phyloP scores from a whole-genome alignment of 2,113 vertebrate genomes.

The Machaerirhynchus nigripectus region DNA sequence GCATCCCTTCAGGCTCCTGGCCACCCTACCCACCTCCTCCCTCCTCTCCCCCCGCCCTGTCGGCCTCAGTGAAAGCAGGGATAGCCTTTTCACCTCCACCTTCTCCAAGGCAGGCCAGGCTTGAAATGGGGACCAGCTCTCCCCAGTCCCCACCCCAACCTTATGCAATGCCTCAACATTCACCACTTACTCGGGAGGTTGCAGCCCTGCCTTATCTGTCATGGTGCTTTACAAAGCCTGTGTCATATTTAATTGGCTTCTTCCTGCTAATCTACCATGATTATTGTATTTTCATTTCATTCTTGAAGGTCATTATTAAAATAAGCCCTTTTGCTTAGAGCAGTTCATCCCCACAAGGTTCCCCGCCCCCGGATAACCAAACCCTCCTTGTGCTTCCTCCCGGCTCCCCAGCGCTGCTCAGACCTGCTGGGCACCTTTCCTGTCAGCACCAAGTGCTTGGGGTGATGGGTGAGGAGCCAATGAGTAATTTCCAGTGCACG shows the following conservation, averaged over 20 bases:
- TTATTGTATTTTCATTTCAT: slow-evolving; percentile 70
- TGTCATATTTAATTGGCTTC: slow-evolving; percentile 71
- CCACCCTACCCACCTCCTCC: neutral
- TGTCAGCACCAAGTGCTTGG: neutral
- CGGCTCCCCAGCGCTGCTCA: rapidly evolving
- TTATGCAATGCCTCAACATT: neutral
- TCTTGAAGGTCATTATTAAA: slow-evolving; percentile 72
- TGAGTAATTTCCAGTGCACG: neutral
- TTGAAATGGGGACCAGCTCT: slow-evolving; percentile 25
- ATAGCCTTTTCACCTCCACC: slow-evolving; percentile 48
- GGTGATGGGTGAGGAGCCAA: neutral
- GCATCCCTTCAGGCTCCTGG: slow-evolving; percentile 53
- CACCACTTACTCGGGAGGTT: neutral
- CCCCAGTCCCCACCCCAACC: neutral
- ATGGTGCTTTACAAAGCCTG: neutral
- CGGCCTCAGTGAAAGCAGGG: slow-evolving; percentile 2
- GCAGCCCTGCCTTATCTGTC: slow-evolving; percentile 40
- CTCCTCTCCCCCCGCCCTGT: neutral
- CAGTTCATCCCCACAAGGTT: neutral
- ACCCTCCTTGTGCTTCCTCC: neutral
- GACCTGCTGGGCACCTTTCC: neutral
- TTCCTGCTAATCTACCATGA: slow-evolving; percentile 66
- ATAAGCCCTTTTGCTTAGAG: slow-evolving; percentile 44
- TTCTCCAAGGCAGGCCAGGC: slow-evolving; percentile 14
- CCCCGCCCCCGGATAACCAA: neutral